Evolutionary conservation across 2,113 vertebrate genomes (phyloP).

Genomic region (Solea senegalensis): DNA sequence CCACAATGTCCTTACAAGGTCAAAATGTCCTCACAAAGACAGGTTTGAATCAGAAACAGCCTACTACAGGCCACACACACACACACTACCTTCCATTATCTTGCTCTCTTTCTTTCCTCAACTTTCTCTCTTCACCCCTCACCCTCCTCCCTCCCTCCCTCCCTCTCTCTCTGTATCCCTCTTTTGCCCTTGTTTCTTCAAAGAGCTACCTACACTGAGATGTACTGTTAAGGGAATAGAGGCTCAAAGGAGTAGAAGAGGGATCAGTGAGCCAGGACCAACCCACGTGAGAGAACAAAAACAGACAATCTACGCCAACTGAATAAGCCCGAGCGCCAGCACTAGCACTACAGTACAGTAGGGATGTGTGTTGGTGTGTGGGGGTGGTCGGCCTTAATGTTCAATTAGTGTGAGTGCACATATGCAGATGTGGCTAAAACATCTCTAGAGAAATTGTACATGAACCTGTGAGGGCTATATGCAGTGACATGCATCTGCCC

Average conservation of each 20-base stretch:
- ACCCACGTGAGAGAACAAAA: slow-evolving; percentile 36
- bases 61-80: slow-evolving; percentile 3
- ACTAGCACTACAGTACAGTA: not conserved
- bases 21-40: too few species aligned
- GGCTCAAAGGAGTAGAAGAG: slow-evolving; percentile 33
- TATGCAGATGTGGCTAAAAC: not conserved
- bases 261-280: slow-evolving; percentile 46
- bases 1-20: too few species aligned
- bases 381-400: slow-evolving; percentile 1
- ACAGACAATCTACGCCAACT: slow-evolving; percentile 22
- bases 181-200: slow-evolving; percentile 53
- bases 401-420: not conserved
- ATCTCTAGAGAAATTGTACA: not conserved
- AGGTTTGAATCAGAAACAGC: too few species aligned
- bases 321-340: not conserved
- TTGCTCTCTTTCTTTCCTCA: slow-evolving; percentile 17
- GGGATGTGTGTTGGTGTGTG: slow-evolving; percentile 1
- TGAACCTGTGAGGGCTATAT: not conserved
- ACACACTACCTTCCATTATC: slow-evolving; percentile 24
- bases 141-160: slow-evolving; percentile 44
- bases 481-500: not conserved
- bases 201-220: slow-evolving; percentile 45
- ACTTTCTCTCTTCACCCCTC: slow-evolving; percentile 29
- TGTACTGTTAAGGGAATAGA: slow-evolving; percentile 37
- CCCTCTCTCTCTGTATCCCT: slow-evolving; percentile 24